These are phyloP conservation scores for Unio delphinus DNA, from an alignment of 2,888 invertebrate species.

Conservation along the genomic window DNA sequence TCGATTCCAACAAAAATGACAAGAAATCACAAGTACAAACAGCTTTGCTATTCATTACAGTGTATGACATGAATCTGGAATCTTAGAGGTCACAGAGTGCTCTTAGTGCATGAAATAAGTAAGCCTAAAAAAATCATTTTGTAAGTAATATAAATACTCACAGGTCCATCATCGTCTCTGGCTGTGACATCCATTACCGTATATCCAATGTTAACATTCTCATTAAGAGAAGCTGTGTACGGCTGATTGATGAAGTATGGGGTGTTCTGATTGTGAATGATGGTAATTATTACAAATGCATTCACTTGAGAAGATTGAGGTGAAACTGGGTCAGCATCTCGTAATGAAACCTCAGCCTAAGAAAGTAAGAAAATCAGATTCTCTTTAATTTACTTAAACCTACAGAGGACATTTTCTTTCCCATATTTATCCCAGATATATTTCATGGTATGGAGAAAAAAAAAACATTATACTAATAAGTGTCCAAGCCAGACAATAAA, in stretches of 20 bases:
- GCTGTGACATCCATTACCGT: constrained; percentile 48
- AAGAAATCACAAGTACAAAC: no score
- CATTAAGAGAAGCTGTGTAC: constrained; percentile 45
- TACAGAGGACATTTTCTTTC: no score
- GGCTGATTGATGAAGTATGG: constrained; percentile 46
- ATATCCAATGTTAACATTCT: constrained; percentile 37
- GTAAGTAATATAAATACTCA: constrained; percentile 11
- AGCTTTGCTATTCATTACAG: no score
- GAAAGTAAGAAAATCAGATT: constrained; percentile 1
- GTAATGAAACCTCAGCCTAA: constrained; percentile 42
- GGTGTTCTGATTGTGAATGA: constrained; percentile 52
- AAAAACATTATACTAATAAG: no score
- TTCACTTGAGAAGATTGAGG: constrained; percentile 26
- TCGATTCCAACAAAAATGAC: no score
- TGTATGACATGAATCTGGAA: no score
- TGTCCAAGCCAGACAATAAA: no score
- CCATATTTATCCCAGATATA: no score
- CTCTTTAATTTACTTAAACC: background rate
- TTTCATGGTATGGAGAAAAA: no score
- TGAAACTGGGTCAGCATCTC: constrained; percentile 44
- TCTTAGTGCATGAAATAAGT: no score
- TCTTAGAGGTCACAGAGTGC: no score
- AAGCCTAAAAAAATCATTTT: background rate
- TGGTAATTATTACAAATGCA: constrained; percentile 52
- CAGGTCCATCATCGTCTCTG: constrained; percentile 42